Evolutionary conservation across 2,113 vertebrate genomes (phyloP).

Genomic region (Microtus oregoni): DNA sequence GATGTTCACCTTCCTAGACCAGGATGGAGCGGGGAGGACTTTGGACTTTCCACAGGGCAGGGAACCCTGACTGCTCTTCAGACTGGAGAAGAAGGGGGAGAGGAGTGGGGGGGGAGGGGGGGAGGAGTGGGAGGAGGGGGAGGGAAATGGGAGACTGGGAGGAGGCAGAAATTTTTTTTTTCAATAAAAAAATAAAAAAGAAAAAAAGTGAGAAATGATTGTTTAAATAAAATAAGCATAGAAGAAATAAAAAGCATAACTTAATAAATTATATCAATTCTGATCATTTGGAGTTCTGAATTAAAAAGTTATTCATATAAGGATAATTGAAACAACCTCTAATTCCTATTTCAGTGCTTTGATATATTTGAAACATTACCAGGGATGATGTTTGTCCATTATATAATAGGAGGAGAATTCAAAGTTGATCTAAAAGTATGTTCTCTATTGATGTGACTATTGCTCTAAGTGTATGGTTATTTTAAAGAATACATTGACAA

Average conservation of each 20-base stretch:
- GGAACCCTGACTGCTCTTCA: too few species aligned
- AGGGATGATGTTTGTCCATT: not conserved
- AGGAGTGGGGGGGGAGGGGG: too few species aligned
- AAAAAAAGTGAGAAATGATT: too few species aligned
- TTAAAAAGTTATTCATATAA: not conserved
- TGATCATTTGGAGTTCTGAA: not conserved
- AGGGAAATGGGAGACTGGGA: too few species aligned
- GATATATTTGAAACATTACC: not conserved
- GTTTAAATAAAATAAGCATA: too few species aligned
- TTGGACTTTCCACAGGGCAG: too few species aligned
- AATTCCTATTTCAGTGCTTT: not conserved
- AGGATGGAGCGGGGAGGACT: too few species aligned
- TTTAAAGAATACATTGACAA: not conserved
- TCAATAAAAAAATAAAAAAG: too few species aligned
- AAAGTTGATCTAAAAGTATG: not conserved
- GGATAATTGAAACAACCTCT: not conserved
- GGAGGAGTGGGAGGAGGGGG: too few species aligned
- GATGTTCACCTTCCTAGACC: too few species aligned
- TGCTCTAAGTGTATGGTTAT: not conserved
- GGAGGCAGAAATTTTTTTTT: too few species aligned
- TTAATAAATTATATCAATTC: not conserved
- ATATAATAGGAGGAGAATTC: not conserved
- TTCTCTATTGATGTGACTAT: not conserved
- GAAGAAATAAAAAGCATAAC: not conserved
- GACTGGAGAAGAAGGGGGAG: too few species aligned